These are phyloP conservation scores for Buathra laborator DNA, from an alignment of 2,888 invertebrate species.

Conservation along the genomic window DNA sequence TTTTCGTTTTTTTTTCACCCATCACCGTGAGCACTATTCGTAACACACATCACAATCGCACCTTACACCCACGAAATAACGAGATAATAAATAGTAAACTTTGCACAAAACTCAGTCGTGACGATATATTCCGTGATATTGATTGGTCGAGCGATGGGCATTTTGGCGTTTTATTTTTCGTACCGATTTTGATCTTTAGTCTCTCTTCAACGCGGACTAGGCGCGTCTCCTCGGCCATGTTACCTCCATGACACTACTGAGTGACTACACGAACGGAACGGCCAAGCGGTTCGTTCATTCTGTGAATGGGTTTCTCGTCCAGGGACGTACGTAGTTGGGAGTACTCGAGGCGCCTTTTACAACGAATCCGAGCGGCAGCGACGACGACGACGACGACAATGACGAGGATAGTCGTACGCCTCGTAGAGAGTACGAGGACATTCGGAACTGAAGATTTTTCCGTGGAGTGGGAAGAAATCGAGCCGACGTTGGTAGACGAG, in stretches of 20 bases:
- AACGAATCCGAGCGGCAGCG: neutral
- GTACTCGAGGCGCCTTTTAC: conserved; percentile 2
- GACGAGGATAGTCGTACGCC: neutral
- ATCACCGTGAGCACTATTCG: conserved; percentile 50
- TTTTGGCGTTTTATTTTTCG: conserved; percentile 80
- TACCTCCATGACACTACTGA: conserved; percentile 91
- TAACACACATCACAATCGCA: conserved; percentile 54
- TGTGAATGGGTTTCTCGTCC: conserved; percentile 80
- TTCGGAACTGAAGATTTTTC: conserved; percentile 11
- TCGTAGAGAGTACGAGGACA: neutral
- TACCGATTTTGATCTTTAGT: conserved; percentile 97
- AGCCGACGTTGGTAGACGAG: conserved; percentile 5
- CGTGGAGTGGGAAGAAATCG: conserved; percentile 1
- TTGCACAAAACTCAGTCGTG: neutral
- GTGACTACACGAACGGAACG: conserved; percentile 79
- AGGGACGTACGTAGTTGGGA: conserved; percentile 72
- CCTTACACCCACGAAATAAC: conserved; percentile 1
- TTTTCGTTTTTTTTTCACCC: conserved; percentile 46
- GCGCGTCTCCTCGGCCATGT: conserved; percentile 96
- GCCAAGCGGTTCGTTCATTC: conserved; percentile 80
- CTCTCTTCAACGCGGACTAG: conserved; percentile 97
- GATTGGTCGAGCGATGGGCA: neutral
- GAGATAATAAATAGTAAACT: conserved; percentile 40
- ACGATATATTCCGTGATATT: conserved; percentile 28
- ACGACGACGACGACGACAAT: conserved; percentile 11